A percentile compares a stretch with the other conserved stretches of the same genome.
Conservation (phyloP, 2,888 invertebrate genomes). For the Andrena marginata region DNA sequence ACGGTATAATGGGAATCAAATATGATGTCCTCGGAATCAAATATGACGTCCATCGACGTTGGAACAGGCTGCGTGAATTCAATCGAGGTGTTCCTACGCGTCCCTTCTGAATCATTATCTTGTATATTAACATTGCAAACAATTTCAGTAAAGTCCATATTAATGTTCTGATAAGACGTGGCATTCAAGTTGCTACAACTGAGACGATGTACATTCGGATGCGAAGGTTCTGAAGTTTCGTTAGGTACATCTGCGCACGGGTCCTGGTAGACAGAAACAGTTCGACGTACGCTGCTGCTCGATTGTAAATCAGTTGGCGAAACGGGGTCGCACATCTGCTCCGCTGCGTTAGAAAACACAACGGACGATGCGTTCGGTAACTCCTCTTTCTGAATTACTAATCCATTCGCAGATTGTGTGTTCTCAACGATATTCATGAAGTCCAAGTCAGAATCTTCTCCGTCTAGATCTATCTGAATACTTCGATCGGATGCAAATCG, state of each 20-base stretch:
- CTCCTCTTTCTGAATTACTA: neutral
- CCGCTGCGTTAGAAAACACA: neutral
- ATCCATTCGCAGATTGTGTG: neutral
- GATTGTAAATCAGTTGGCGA: neutral
- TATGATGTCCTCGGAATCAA: neutral
- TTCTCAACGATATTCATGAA: neutral
- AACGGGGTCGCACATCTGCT: neutral
- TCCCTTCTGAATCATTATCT: neutral
- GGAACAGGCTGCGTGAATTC: conserved; percentile 57
- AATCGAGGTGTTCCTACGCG: conserved; percentile 46
- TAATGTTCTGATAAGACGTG: conserved; percentile 23
- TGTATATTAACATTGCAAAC: conserved; percentile 11
- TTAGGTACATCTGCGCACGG: neutral
- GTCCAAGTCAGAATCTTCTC: neutral
- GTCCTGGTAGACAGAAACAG: conserved; percentile 32
- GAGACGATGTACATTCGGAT: neutral
- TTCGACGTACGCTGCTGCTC: neutral
- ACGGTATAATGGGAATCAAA: neutral
- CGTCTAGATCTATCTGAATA: neutral
- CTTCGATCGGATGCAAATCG: neutral
- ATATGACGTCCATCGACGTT: conserved; percentile 4
- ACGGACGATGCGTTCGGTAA: neutral
- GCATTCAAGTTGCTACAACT: conserved; percentile 5
- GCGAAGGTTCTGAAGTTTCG: neutral
- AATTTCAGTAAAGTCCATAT: conserved; percentile 58